Evolutionary conservation across 2,888 invertebrate species (phyloP).

Genomic region (Eupelmus urozonus): DNA sequence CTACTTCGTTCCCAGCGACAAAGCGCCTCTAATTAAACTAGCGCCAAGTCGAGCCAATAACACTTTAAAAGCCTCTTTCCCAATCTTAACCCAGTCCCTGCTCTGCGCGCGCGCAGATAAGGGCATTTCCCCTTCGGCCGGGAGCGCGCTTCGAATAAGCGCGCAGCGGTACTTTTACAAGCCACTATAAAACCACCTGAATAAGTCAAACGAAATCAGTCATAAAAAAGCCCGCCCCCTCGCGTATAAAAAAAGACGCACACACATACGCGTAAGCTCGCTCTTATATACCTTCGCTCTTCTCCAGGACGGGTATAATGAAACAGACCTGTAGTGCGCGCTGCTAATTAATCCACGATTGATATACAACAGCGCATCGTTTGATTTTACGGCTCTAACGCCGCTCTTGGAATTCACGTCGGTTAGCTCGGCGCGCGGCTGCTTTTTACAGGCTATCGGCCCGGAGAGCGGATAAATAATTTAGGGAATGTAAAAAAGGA

Average conservation of each 20-base stretch:
- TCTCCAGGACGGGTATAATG: constrained; percentile 39
- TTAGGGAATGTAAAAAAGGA: background rate
- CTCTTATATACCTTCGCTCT: constrained; percentile 9
- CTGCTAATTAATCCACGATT: constrained; percentile 53
- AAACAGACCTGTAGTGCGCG: constrained; percentile 13
- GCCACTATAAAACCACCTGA: no score
- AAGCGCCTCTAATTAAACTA: constrained; percentile 8
- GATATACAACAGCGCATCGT: constrained; percentile 33
- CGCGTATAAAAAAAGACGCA: constrained; percentile 3
- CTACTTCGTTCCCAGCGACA: no score
- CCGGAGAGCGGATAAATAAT: constrained; percentile 7
- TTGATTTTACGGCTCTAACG: constrained; percentile 31
- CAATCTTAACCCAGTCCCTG: no score
- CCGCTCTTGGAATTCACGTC: background rate
- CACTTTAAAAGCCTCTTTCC: no score
- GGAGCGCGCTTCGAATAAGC: background rate
- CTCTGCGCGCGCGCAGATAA: no score
- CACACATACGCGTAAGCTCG: background rate
- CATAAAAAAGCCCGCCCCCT: background rate
- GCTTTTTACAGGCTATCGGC: background rate
- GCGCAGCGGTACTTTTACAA: background rate
- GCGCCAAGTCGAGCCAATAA: background rate
- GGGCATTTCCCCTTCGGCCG: no score
- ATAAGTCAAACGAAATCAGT: constrained; percentile 12
- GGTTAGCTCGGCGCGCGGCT: background rate